Conservation (phyloP, 1,140 invertebrate genomes). For the Cataglyphis hispanica region DNA sequence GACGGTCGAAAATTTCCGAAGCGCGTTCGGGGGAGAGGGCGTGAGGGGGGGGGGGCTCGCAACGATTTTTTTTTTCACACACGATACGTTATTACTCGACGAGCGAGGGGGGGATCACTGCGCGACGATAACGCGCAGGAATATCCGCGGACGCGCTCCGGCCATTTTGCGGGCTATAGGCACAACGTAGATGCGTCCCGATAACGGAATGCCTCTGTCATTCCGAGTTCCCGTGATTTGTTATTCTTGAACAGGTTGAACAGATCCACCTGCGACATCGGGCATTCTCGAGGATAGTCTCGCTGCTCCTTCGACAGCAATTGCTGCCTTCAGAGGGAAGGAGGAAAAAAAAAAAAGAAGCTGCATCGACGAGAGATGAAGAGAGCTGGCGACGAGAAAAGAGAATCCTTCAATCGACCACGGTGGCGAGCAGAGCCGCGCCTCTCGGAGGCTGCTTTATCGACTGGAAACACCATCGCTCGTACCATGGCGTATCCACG, state of each 20-base stretch:
- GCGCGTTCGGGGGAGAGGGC: neutral
- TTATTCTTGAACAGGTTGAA: neutral
- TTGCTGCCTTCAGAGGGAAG: neutral
- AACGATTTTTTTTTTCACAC: slow-evolving; percentile 7
- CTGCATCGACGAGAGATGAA: neutral
- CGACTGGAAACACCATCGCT: slow-evolving; percentile 79
- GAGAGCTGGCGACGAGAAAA: neutral
- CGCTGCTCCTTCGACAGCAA: neutral
- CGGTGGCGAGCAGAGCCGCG: slow-evolving; percentile 79
- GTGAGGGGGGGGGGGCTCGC: neutral
- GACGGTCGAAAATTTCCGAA: slow-evolving; percentile 12
- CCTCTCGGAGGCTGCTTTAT: slow-evolving; percentile 80
- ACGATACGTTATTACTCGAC: slow-evolving; percentile 34
- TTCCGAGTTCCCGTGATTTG: slow-evolving; percentile 6
- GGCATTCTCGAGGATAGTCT: neutral
- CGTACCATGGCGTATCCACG: slow-evolving; percentile 45
- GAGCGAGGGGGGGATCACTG: slow-evolving; percentile 45
- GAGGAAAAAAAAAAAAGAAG: neutral
- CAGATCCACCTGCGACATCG: neutral
- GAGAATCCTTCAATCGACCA: slow-evolving; percentile 51
- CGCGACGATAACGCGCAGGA: slow-evolving; percentile 60
- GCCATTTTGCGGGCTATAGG: slow-evolving; percentile 70
- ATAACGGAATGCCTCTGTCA: slow-evolving; percentile 45
- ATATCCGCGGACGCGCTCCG: slow-evolving; percentile 61
- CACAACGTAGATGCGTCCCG: slow-evolving; percentile 48